A percentile compares a stretch with the other conserved stretches of the same genome.
Conservation (phyloP, 2,888 invertebrate species). For the Lottia scabra region DNA sequence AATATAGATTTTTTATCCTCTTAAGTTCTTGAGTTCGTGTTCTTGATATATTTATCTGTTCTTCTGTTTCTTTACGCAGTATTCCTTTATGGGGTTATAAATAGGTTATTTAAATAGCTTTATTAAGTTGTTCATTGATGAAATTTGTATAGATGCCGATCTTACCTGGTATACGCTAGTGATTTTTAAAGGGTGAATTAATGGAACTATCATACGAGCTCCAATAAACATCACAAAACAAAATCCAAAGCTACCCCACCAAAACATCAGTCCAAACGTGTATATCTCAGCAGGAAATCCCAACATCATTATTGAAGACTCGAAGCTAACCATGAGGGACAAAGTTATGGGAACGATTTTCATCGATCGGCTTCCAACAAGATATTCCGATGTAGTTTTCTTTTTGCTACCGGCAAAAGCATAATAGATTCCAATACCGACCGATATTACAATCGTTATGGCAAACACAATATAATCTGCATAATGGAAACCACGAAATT, state of each 20-base stretch:
- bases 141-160: not conserved
- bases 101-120: too few relatives aligned
- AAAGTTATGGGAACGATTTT: conserved; percentile 65
- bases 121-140: too few relatives aligned
- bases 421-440: conserved; percentile 66
- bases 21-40: too few relatives aligned
- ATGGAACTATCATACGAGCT: conserved; percentile 58
- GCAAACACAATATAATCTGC: conserved; percentile 61
- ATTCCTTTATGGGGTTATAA: too few relatives aligned
- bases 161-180: conserved; percentile 65
- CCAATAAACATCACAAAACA: conserved; percentile 54
- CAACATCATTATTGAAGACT: conserved; percentile 62
- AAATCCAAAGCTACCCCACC: conserved; percentile 52
- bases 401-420: conserved; percentile 73
- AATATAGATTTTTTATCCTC: too few relatives aligned
- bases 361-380: conserved; percentile 65
- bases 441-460: conserved; percentile 57
- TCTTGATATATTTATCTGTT: too few relatives aligned
- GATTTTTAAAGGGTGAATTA: conserved; percentile 59
- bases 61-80: too few relatives aligned
- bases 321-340: conserved; percentile 66
- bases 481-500: not conserved
- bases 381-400: conserved; percentile 71
- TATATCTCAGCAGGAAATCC: conserved; percentile 65
- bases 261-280: conserved; percentile 57